These are phyloP conservation scores for Limulus polyphemus DNA, from an alignment of 2,888 invertebrate genomes.

Conservation along the genomic window DNA sequence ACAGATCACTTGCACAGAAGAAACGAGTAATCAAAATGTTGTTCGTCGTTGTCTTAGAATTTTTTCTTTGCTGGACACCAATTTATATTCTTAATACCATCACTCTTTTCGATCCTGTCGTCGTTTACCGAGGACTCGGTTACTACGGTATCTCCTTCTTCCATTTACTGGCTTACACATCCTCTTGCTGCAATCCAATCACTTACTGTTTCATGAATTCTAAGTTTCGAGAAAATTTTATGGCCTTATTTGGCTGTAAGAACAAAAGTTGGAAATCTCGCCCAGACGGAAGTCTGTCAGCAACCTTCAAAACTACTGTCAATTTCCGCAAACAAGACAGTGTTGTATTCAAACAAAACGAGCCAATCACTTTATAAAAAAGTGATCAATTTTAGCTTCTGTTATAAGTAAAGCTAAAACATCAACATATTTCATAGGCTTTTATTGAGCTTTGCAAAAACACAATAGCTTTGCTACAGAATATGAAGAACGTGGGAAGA, in stretches of 20 bases:
- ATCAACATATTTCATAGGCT: no score
- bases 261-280: no score
- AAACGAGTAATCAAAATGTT: conserved; percentile 62
- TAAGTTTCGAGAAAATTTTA: conserved; percentile 49
- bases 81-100: conserved; percentile 64
- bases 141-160: conserved; percentile 57
- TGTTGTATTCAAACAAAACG: no score
- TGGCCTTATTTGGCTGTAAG: conserved; percentile 13
- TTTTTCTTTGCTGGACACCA: conserved; percentile 86
- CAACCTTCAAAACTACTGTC: no score
- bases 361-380: no score
- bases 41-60: conserved; percentile 74
- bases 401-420: no score
- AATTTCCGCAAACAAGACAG: no score
- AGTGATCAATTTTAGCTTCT: no score
- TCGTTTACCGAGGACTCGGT: conserved; percentile 56
- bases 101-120: conserved; percentile 56
- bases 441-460: no score
- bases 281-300: no score
- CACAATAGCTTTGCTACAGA: no score
- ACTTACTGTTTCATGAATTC: conserved; percentile 88
- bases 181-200: conserved; percentile 77
- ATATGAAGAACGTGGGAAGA: no score
- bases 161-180: conserved; percentile 64
- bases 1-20: conserved; percentile 18